Percentiles rank a stretch among this genome's conserved stretches.
Conservation (phyloP, 2,113 vertebrate genomes). For the Tetraodon nigroviridis region DNA sequence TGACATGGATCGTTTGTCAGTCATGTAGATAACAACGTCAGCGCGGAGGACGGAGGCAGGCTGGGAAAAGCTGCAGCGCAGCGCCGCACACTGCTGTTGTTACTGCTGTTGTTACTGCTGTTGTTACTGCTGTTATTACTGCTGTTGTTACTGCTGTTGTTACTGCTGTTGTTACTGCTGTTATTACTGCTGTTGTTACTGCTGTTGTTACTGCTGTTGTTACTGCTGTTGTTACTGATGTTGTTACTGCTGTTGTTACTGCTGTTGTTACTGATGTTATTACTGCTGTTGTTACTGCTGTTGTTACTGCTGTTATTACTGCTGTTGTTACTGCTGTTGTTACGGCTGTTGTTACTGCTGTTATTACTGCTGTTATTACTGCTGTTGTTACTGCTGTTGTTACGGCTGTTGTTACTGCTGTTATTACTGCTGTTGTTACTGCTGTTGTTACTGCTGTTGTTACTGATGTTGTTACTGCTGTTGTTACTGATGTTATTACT, state of each 20-base stretch:
- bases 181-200: not conserved
- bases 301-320: too few relatives aligned
- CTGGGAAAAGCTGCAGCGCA: not conserved
- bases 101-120: not conserved
- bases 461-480: not conserved
- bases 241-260: not conserved
- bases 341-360: too few relatives aligned
- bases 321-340: too few relatives aligned
- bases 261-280: too few relatives aligned
- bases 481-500: too few relatives aligned
- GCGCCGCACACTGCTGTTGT: not conserved
- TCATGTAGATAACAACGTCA: slow-evolving; percentile 56
- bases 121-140: not conserved
- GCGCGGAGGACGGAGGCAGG: slow-evolving; percentile 38
- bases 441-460: too few relatives aligned
- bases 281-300: not conserved
- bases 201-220: too few relatives aligned
- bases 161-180: not conserved
- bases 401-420: not conserved
- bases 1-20: slow-evolving; percentile 58
- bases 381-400: too few relatives aligned
- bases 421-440: not conserved
- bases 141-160: not conserved
- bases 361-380: not conserved
- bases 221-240: not conserved